Evolutionary conservation across 2,113 vertebrate species (phyloP).

Genomic region (Sinosuthora webbiana): DNA sequence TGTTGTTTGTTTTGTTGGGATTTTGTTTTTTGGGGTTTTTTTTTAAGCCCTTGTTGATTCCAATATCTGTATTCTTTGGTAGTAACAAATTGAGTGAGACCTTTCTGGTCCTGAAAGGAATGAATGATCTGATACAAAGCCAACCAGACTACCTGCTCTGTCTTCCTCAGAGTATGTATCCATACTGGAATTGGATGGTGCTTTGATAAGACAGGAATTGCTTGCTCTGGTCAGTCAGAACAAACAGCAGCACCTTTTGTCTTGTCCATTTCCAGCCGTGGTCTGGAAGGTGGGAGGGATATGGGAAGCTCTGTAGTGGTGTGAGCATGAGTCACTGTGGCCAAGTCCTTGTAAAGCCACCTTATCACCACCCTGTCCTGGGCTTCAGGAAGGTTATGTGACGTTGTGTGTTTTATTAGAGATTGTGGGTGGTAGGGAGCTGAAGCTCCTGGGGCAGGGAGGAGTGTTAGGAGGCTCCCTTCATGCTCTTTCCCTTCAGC

Average conservation of each 20-base stretch:
- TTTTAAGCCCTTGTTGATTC: background rate
- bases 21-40: background rate
- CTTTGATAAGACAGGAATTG: background rate
- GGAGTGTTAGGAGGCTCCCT: background rate
- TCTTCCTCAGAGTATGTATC: background rate
- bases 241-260: background rate
- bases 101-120: background rate
- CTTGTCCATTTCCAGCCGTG: background rate
- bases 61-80: background rate
- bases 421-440: background rate
- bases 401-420: accelerated
- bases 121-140: background rate
- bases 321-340: background rate
- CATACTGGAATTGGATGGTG: background rate
- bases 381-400: background rate
- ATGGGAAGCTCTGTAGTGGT: background rate
- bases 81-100: background rate
- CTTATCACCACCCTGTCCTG: background rate
- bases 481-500: background rate
- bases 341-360: background rate
- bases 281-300: background rate
- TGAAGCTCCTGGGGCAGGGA: background rate
- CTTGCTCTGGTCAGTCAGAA: background rate
- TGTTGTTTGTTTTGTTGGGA: background rate
- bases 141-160: background rate